phyloP scores from a whole-genome alignment of 1,140 invertebrate species.

The Drosophila parvula region DNA sequence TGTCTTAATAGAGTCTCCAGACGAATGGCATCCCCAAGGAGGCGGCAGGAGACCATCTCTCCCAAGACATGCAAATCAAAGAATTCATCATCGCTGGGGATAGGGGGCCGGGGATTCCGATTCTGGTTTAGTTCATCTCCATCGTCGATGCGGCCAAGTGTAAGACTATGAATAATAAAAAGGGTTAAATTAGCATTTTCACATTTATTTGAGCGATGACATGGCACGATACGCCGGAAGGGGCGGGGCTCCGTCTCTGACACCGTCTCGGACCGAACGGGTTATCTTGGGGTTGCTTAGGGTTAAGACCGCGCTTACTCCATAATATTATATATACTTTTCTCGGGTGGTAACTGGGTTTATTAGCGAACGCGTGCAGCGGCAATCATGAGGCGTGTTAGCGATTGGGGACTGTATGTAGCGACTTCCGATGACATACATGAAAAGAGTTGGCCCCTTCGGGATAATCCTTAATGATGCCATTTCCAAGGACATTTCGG shows the following conservation, averaged over 20 bases:
- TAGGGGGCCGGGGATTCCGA: constrained; percentile 19
- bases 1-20: constrained; percentile 69
- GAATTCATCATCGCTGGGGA: constrained; percentile 54
- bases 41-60: constrained; percentile 1
- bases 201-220: constrained; percentile 82
- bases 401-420: constrained; percentile 46
- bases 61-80: constrained; percentile 66
- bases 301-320: constrained; percentile 7
- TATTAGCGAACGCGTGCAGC: constrained; percentile 74
- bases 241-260: neutral
- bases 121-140: constrained; percentile 36
- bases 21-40: constrained; percentile 40
- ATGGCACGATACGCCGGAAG: constrained; percentile 50
- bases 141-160: constrained; percentile 61
- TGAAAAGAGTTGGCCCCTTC: constrained; percentile 61
- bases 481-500: constrained; percentile 32
- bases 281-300: constrained; percentile 37
- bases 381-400: constrained; percentile 79
- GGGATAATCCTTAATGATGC: constrained; percentile 62
- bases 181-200: constrained; percentile 84
- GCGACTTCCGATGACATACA: constrained; percentile 79
- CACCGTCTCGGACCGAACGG: constrained; percentile 17
- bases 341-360: constrained; percentile 31
- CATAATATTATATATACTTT: neutral
- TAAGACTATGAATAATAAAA: constrained; percentile 84